Percentiles rank a stretch among this genome's conserved stretches.
Conservation (phyloP, 1,140 invertebrate species). For the Homarus americanus region DNA sequence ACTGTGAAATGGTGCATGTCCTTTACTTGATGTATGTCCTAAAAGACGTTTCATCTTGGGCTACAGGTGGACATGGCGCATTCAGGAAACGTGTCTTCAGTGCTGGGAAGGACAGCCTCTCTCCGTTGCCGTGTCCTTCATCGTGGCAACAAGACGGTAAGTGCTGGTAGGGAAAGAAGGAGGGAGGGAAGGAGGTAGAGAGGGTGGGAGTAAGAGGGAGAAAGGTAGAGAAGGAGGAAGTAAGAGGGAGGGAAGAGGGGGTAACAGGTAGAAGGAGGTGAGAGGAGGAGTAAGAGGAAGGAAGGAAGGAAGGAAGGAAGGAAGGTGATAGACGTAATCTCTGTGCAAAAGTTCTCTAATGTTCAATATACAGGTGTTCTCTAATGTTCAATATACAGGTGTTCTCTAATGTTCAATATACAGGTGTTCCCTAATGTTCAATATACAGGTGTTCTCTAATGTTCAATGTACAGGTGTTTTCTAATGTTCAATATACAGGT, state of each 20-base stretch:
- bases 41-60: not conserved
- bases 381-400: too few species aligned
- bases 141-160: constrained; percentile 9
- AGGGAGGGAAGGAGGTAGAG: constrained; percentile 11
- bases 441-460: too few species aligned
- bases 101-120: constrained; percentile 17
- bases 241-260: not conserved
- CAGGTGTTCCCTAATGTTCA: too few species aligned
- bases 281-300: too few species aligned
- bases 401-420: too few species aligned
- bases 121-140: constrained; percentile 7
- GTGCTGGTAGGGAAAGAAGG: too few species aligned
- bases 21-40: not conserved
- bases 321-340: not conserved
- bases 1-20: too few species aligned
- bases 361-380: too few species aligned
- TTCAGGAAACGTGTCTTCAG: constrained; percentile 17
- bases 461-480: too few species aligned
- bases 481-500: too few species aligned
- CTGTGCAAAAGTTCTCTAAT: too few species aligned
- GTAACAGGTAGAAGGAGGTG: too few species aligned
- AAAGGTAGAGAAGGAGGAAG: not conserved
- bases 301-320: not conserved
- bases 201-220: constrained; percentile 11
- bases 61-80: constrained; percentile 7